Percentiles rank a stretch among this genome's conserved stretches.
These are phyloP conservation scores for Callipepla squamata DNA, from an alignment of 2,113 vertebrate genomes.

Conservation along the genomic window DNA sequence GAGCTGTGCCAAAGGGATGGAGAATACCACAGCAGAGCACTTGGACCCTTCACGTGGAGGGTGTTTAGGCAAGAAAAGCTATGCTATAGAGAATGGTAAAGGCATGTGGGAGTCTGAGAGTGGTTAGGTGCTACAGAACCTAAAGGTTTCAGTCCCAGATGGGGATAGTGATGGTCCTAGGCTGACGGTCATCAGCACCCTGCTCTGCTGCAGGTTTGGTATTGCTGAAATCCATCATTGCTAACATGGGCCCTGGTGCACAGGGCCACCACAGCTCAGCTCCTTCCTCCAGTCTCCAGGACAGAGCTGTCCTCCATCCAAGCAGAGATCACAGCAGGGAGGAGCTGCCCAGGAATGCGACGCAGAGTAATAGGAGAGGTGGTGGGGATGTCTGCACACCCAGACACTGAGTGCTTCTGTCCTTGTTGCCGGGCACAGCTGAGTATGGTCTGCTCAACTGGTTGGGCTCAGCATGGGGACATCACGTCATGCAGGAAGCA, in stretches of 20 bases:
- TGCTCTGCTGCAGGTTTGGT: background rate
- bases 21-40: background rate
- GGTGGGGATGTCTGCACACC: accelerated
- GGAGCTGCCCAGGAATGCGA: accelerated
- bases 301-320: background rate
- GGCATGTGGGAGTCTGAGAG: background rate
- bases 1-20: background rate
- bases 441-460: background rate
- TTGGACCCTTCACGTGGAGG: background rate
- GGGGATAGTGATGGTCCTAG: background rate
- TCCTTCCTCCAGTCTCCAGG: accelerated
- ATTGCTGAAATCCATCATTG: accelerated
- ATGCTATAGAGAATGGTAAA: background rate
- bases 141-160: background rate
- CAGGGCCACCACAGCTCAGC: accelerated
- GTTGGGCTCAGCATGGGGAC: background rate
- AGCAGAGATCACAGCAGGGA: background rate
- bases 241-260: background rate
- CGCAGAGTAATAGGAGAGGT: background rate
- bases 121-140: background rate
- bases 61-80: background rate
- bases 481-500: accelerated
- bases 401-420: background rate
- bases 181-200: background rate
- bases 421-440: background rate